Conservation (phyloP, 2,113 vertebrate genomes). For the Gambusia affinis region DNA sequence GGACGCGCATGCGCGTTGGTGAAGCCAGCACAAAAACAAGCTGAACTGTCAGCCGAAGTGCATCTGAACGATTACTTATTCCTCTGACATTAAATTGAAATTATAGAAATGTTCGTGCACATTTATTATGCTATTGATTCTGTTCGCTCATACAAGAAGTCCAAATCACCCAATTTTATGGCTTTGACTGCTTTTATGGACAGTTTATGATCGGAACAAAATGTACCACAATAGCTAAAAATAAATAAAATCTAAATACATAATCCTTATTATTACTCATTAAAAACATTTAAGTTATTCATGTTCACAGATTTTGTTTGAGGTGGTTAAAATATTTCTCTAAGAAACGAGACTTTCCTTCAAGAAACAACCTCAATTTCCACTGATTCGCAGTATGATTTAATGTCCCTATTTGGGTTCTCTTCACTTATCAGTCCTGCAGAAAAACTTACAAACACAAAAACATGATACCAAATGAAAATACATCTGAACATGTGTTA, state of each 20-base stretch:
- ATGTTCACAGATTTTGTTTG: not conserved
- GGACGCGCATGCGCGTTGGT: conserved; percentile 83
- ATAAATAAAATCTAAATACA: not conserved
- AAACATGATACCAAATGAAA: too few relatives aligned
- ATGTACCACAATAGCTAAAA: not conserved
- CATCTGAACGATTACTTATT: not conserved
- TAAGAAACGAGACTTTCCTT: too few relatives aligned
- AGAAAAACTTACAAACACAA: too few relatives aligned
- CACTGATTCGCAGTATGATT: too few relatives aligned
- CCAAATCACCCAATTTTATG: not conserved
- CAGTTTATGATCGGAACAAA: not conserved
- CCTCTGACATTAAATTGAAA: not conserved
- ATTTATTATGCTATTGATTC: not conserved
- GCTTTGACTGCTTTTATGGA: not conserved
- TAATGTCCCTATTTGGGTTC: too few relatives aligned
- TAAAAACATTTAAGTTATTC: not conserved
- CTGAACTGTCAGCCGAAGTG: conserved; percentile 1
- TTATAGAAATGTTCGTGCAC: not conserved
- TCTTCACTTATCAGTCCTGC: too few relatives aligned
- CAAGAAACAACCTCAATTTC: too few relatives aligned
- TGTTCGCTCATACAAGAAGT: too few relatives aligned
- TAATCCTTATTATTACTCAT: not conserved
- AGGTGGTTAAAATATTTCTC: too few relatives aligned
- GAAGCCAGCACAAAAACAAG: conserved; percentile 33
- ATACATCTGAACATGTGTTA: too few relatives aligned